Base-by-base conservation (phyloP, 37 sponge, comb jelly and placozoan genomes). In the Hexactinellida sp. region DNA sequence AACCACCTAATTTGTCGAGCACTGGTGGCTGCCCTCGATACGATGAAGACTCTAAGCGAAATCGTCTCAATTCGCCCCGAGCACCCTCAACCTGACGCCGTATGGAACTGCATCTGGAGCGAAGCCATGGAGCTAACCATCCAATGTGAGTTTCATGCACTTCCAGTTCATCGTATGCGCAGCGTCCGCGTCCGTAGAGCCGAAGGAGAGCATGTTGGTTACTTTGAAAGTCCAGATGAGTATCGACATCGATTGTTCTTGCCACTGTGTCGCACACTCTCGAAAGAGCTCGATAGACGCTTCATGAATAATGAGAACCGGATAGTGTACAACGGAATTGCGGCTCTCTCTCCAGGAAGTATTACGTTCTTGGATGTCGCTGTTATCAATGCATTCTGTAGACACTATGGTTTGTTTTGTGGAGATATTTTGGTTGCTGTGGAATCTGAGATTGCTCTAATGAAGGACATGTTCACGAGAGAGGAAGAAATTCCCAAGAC, bases 231-330 rank as follows among this genome's bases (percentile, higher is more conserved):
- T 3, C 76, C 76, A 63, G 76, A 63, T 63, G 76, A 63, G 28
- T 23, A 23, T 23, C 76, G 34, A 63, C 34, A 7, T 32, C 76
- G 76, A 63, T n/a, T 63, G 25, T 28, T 63, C 34, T 23, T 63
- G 76, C 76, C 25, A 28, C 76, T 63, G 30, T 63, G 76, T 28
- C 21, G 30, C 76, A 19, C 52, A 63, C 76, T 63, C 76, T 7
- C 76, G 76, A 63, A 63, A n/a, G 76, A 63, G 34, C 30, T 63
- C 76, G 76, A 32, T 63, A 10, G 76, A 63, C 76, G 76, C 76
- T 63, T 63, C 76, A 23, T 63, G 76, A 63, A 63, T n/a, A 10
- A 63, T 63, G 76, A 63, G 76, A n/a, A n/a, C n/a, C 76, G 76
- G 19, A n/a, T 63, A 10, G 76, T 63, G 76, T 63, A 63, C 76